Evolutionary conservation across 2,888 invertebrate genomes (phyloP).

Genomic region (Apomyelois bistriatella): DNA sequence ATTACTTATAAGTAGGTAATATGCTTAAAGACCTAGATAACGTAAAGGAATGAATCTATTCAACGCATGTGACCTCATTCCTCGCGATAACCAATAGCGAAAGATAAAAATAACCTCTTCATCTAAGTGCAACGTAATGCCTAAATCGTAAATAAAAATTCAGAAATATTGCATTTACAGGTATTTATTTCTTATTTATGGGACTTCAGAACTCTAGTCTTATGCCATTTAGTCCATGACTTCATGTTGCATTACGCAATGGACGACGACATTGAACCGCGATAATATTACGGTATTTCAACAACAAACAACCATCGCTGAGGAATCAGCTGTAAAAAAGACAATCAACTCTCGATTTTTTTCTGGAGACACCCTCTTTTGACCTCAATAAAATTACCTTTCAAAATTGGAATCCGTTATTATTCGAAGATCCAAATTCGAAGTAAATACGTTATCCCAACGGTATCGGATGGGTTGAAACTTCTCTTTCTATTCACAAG

Average conservation of each 20-base stretch:
- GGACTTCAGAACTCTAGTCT: background rate
- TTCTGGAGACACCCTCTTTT: conserved; percentile 5
- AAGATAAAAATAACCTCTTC: conserved; percentile 10
- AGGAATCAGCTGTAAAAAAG: background rate
- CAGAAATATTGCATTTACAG: background rate
- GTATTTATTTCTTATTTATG: background rate
- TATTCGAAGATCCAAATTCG: conserved; percentile 74
- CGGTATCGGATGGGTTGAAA: conserved; percentile 26
- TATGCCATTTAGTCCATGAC: background rate
- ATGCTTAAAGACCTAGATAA: no score
- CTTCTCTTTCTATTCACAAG: background rate
- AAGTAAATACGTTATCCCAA: conserved; percentile 71
- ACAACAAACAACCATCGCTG: background rate
- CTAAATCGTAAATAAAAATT: background rate
- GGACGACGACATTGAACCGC: conserved; percentile 30
- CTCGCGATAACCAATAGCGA: background rate
- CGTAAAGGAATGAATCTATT: background rate
- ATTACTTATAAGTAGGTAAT: no score
- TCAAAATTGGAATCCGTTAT: conserved; percentile 71
- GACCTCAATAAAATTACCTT: conserved; percentile 26
- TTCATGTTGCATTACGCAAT: conserved; percentile 10
- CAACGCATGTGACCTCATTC: conserved; percentile 5
- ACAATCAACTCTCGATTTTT: background rate
- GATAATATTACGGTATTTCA: background rate
- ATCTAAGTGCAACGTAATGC: background rate